phyloP scores from a whole-genome alignment of 1,140 invertebrate genomes.

The Halyomorpha halys region DNA sequence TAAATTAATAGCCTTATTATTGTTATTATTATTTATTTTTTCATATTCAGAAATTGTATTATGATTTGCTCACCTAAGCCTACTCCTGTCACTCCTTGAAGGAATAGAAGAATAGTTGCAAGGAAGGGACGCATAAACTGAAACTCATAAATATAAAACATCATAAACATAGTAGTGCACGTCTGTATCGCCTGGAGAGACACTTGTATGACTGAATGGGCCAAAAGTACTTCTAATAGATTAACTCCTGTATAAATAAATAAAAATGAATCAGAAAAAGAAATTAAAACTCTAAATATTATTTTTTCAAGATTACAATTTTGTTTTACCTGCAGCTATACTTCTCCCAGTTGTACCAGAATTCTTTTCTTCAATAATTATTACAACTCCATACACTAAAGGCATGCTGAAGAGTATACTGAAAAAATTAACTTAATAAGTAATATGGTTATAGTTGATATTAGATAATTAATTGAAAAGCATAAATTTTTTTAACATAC shows the following conservation, averaged over 20 bases:
- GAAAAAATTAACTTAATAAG: not conserved
- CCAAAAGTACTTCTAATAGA: slow-evolving; percentile 4
- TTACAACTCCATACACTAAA: slow-evolving; percentile 13
- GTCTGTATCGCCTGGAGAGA: slow-evolving; percentile 3
- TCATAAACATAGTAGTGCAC: not conserved
- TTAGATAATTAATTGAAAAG: too few species aligned
- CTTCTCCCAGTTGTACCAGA: slow-evolving; percentile 13
- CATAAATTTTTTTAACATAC: not conserved
- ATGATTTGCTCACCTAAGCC: not conserved
- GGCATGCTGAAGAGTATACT: slow-evolving; percentile 16
- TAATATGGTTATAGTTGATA: too few species aligned
- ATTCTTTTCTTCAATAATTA: slow-evolving; percentile 15
- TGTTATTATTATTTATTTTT: not conserved
- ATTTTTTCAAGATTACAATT: not conserved
- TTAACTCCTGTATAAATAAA: slow-evolving; percentile 5
- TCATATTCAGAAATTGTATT: not conserved
- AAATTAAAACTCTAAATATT: not conserved
- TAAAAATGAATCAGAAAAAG: not conserved
- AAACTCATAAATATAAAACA: not conserved
- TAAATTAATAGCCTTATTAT: not conserved
- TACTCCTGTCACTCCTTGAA: not conserved
- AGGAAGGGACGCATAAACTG: not conserved
- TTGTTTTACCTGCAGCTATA: slow-evolving; percentile 12
- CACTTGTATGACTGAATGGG: slow-evolving; percentile 10
- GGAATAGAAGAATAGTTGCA: not conserved